Conservation (phyloP, 2,797 vertebrate species). For the Diplodus sargus region DNA sequence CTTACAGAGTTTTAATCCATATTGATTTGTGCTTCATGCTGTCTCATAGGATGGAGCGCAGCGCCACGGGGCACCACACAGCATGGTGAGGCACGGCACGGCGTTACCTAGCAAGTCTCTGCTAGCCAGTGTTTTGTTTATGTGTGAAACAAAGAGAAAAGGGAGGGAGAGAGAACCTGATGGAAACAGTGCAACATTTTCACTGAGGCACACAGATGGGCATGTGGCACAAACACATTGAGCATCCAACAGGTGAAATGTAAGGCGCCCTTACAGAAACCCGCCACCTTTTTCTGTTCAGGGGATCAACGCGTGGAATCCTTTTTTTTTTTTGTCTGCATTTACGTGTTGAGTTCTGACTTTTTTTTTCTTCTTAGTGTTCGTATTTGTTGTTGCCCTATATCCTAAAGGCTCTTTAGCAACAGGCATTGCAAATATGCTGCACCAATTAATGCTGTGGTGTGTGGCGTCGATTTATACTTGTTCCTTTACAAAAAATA, state of each 20-base stretch:
- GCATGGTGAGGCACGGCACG: slow-evolving; percentile 59
- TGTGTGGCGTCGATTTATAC: too few species aligned
- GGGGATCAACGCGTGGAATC: too few species aligned
- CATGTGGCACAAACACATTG: neutral
- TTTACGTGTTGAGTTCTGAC: too few species aligned
- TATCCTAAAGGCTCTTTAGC: too few species aligned
- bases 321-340: neutral
- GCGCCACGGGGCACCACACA: slow-evolving; percentile 63
- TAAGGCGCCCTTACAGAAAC: too few species aligned
- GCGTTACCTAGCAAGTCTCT: slow-evolving; percentile 61
- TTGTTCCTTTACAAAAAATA: too few species aligned
- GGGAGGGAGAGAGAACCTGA: slow-evolving; percentile 4
- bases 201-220: slow-evolving; percentile 4
- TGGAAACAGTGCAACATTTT: slow-evolving; percentile 22
- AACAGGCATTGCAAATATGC: too few species aligned
- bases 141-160: slow-evolving; percentile 47
- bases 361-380: too few species aligned
- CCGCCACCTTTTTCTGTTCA: too few species aligned
- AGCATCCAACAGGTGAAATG: too few species aligned
- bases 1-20: slow-evolving; percentile 82
- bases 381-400: too few species aligned
- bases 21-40: slow-evolving; percentile 83
- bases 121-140: slow-evolving; percentile 61
- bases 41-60: slow-evolving; percentile 78
- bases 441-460: too few species aligned